These are phyloP conservation scores for Pangasius macronema DNA, from an alignment of 2,797 vertebrate species.

Conservation along the genomic window DNA sequence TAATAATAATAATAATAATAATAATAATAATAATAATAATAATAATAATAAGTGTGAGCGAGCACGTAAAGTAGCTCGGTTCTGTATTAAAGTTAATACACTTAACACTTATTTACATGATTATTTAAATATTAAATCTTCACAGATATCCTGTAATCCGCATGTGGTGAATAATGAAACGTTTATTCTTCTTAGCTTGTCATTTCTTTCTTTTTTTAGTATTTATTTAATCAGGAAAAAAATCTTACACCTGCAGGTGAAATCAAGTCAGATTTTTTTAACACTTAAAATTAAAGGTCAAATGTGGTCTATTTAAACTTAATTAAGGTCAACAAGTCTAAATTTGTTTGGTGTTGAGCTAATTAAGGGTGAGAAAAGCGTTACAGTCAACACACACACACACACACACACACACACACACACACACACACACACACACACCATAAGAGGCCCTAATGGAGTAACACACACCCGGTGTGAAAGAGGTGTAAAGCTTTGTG, in stretches of 20 bases:
- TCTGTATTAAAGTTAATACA: background rate
- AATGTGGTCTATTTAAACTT: background rate
- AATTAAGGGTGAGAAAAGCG: slow-evolving; percentile 42
- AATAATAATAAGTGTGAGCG: background rate
- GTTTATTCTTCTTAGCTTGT: background rate
- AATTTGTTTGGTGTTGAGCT: slow-evolving; percentile 24
- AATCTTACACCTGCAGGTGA: background rate
- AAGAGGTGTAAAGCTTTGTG: slow-evolving; percentile 74
- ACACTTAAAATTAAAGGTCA: slow-evolving; percentile 17
- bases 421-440: slow-evolving; percentile 36
- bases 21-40: background rate
- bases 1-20: background rate
- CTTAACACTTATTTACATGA: background rate
- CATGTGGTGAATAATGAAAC: background rate
- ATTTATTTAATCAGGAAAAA: background rate
- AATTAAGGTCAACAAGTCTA: slow-evolving; percentile 20
- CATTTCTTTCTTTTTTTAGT: background rate
- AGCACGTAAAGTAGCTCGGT: background rate
- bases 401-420: slow-evolving; percentile 40
- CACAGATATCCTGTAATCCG: background rate
- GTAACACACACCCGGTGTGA: slow-evolving; percentile 60
- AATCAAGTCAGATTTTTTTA: background rate
- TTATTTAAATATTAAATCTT: background rate
- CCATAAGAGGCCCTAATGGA: slow-evolving; percentile 33
- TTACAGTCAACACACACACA: slow-evolving; percentile 40